Evolutionary conservation across 2,888 invertebrate genomes (phyloP).

Genomic region (Onthophagus sagittarius): DNA sequence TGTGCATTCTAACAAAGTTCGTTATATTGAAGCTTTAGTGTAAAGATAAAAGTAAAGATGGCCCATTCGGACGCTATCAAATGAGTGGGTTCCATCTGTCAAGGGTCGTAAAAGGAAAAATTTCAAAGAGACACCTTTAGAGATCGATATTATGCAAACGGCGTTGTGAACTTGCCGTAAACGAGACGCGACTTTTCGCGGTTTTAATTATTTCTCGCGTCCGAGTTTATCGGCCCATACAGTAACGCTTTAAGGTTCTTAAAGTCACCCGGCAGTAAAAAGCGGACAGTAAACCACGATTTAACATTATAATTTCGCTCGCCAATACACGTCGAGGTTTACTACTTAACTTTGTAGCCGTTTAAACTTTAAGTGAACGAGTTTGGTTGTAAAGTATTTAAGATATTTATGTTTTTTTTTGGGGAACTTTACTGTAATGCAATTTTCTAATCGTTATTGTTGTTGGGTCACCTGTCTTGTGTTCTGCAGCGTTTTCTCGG

Average conservation of each 20-base stretch:
- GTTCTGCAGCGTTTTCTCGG: slow-evolving; percentile 19
- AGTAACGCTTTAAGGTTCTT: not conserved
- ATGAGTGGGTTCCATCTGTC: not conserved
- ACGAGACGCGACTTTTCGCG: not conserved
- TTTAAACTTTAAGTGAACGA: not conserved
- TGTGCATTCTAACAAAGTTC: too few relatives aligned
- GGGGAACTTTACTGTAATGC: too few relatives aligned
- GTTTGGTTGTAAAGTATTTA: too few relatives aligned
- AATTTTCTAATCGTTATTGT: not conserved
- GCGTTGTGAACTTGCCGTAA: not conserved
- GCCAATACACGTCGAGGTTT: not conserved
- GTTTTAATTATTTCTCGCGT: slow-evolving; percentile 8
- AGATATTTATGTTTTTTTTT: too few relatives aligned
- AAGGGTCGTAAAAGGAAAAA: not conserved
- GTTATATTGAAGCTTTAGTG: too few relatives aligned
- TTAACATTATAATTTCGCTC: slow-evolving; percentile 4
- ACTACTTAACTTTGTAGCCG: not conserved
- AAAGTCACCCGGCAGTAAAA: slow-evolving; percentile 10
- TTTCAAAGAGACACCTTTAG: slow-evolving; percentile 3
- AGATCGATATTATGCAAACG: not conserved
- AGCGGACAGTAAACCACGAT: slow-evolving; percentile 3
- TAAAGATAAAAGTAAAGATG: not conserved
- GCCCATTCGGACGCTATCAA: not conserved
- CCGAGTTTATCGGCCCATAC: not conserved
- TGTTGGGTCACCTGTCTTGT: slow-evolving; percentile 34